Conservation (phyloP, 1,140 invertebrate species). For the Drosophila rhopaloa region DNA sequence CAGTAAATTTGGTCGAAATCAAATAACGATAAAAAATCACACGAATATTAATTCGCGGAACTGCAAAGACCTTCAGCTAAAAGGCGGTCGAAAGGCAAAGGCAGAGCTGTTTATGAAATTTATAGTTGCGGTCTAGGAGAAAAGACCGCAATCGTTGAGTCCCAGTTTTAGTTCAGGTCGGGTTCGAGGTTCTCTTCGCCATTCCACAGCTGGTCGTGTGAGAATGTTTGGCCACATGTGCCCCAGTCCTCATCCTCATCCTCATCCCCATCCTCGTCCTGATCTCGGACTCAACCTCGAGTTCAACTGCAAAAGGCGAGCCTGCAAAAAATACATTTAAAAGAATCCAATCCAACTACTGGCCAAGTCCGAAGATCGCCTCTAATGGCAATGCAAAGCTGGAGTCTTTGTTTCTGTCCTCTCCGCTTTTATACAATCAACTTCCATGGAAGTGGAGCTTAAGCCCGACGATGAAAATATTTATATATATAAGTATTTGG, state of each 20-base stretch:
- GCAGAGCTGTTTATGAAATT: constrained; percentile 72
- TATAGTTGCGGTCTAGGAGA: constrained; percentile 72
- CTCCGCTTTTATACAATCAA: constrained; percentile 66
- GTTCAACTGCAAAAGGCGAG: constrained; percentile 68
- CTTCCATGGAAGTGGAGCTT: constrained; percentile 82
- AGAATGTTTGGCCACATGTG: constrained; percentile 80
- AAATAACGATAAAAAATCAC: constrained; percentile 84
- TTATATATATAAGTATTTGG: constrained; percentile 69
- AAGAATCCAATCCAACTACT: constrained; percentile 62
- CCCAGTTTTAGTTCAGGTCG: constrained; percentile 25
- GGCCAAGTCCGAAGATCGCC: constrained; percentile 60
- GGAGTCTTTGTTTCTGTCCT: constrained; percentile 49
- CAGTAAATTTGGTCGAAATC: constrained; percentile 71
- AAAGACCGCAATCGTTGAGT: constrained; percentile 48
- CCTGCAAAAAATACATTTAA: constrained; percentile 52
- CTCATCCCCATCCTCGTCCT: constrained; percentile 17
- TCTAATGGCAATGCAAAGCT: constrained; percentile 57
- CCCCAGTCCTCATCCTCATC: constrained; percentile 27
- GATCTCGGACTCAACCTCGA: constrained; percentile 57
- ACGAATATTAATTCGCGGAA: constrained; percentile 83
- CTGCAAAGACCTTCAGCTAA: constrained; percentile 66
- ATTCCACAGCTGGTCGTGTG: constrained; percentile 69
- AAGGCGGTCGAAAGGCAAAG: constrained; percentile 34
- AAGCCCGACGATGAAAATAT: constrained; percentile 74
- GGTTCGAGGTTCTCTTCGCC: constrained; percentile 19